phyloP scores from a whole-genome alignment of 2,113 vertebrate genomes.

The Mesembrinibis cayennensis region DNA sequence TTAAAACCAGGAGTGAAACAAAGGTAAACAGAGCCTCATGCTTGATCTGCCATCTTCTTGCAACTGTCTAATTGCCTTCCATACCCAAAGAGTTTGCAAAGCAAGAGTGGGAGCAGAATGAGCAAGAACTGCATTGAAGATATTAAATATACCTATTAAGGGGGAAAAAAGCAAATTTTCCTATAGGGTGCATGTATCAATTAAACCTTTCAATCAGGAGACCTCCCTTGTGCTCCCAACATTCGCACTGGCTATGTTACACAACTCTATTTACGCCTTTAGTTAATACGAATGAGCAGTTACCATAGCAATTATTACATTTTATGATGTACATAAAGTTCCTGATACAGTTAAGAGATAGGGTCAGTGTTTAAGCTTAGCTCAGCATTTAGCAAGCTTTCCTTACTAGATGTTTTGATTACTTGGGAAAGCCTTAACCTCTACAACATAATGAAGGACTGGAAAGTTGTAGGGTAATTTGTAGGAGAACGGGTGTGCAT shows the following conservation, averaged over 20 bases:
- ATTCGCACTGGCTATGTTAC: constrained; percentile 36
- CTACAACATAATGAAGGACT: constrained; percentile 13
- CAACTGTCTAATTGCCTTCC: constrained; percentile 61
- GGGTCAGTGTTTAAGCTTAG: constrained; percentile 66
- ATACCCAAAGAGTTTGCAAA: constrained; percentile 51
- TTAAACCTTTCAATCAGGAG: constrained; percentile 54
- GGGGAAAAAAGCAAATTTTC: not conserved
- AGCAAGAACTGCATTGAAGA: constrained; percentile 47
- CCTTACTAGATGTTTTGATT: constrained; percentile 52
- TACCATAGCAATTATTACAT: constrained; percentile 68
- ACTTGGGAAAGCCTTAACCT: constrained; percentile 44
- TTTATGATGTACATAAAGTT: constrained; percentile 66
- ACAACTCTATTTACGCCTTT: constrained; percentile 51
- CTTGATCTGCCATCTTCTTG: not conserved
- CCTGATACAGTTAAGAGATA: constrained; percentile 50
- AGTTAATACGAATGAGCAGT: constrained; percentile 68
- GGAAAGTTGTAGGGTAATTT: constrained; percentile 32
- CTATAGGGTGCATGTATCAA: constrained; percentile 32
- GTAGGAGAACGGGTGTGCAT: constrained; percentile 11
- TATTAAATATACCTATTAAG: constrained; percentile 48
- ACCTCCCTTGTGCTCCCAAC: constrained; percentile 18
- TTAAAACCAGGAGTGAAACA: constrained; percentile 30
- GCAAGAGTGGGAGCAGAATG: constrained; percentile 29
- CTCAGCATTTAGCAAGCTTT: constrained; percentile 65
- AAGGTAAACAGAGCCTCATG: constrained; percentile 11